A percentile compares a stretch with the other conserved stretches of the same genome.
Conservation (phyloP, 2,888 invertebrate species). For the Ditula angustiorana region DNA sequence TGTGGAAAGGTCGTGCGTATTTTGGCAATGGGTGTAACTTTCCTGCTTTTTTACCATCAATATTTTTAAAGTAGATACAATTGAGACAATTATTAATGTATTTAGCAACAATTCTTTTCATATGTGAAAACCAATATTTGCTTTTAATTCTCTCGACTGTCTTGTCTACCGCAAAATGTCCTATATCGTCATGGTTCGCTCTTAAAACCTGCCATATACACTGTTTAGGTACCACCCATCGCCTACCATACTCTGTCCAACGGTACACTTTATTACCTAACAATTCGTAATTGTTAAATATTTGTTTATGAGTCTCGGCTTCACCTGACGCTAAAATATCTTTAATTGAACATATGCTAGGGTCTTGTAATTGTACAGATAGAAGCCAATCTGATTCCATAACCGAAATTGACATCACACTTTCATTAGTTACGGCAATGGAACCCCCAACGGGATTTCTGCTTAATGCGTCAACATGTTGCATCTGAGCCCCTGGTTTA, state of each 20-base stretch:
- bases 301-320: neutral
- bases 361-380: neutral
- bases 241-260: no score
- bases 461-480: neutral
- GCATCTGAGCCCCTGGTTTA: slow-evolving; percentile 26
- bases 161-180: slow-evolving; percentile 31
- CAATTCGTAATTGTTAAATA: neutral
- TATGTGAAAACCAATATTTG: slow-evolving; percentile 24
- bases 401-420: neutral
- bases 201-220: slow-evolving; percentile 29
- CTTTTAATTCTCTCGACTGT: slow-evolving; percentile 18
- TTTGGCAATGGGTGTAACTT: slow-evolving; percentile 6
- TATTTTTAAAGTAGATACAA: slow-evolving; percentile 49
- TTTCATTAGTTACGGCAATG: slow-evolving; percentile 40
- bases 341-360: neutral
- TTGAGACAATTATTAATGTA: slow-evolving; percentile 19
- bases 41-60: slow-evolving; percentile 19
- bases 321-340: slow-evolving; percentile 1
- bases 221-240: no score
- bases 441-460: slow-evolving; percentile 34
- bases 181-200: slow-evolving; percentile 27
- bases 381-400: neutral
- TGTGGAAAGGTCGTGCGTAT: no score
- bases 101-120: slow-evolving; percentile 12
- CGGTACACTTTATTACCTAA: neutral